phyloP scores from a whole-genome alignment of 2,797 vertebrate species.

The Threskiornis aethiopicus region DNA sequence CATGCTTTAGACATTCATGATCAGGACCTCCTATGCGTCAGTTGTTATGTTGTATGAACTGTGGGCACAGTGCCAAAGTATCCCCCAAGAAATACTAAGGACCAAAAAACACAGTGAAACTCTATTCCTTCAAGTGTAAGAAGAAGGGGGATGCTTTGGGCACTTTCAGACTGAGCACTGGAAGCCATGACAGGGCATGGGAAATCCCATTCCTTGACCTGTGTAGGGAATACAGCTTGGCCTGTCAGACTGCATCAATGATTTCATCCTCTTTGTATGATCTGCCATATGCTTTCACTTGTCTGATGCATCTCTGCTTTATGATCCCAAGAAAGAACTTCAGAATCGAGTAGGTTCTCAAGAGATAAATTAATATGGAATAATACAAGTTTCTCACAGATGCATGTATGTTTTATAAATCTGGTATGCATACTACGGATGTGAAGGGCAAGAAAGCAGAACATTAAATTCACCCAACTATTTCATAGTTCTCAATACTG shows the following conservation, averaged over 20 bases:
- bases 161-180: not conserved
- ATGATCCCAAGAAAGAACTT: not conserved
- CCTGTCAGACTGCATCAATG: not conserved
- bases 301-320: not conserved
- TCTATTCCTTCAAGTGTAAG: not conserved
- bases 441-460: not conserved
- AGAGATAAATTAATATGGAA: not conserved
- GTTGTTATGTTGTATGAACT: not conserved
- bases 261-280: not conserved
- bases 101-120: not conserved
- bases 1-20: not conserved
- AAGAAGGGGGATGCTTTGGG: not conserved
- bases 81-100: not conserved
- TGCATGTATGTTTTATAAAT: not conserved
- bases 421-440: not conserved
- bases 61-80: not conserved
- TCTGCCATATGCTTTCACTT: not conserved
- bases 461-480: not conserved
- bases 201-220: not conserved
- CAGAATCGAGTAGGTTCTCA: not conserved
- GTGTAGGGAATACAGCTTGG: not conserved
- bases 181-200: not conserved
- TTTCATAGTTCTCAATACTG: not conserved
- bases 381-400: not conserved
- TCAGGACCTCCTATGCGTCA: not conserved